These are phyloP conservation scores for Pogonomyrmex barbatus DNA, from an alignment of 1,140 invertebrate genomes.

Conservation along the genomic window DNA sequence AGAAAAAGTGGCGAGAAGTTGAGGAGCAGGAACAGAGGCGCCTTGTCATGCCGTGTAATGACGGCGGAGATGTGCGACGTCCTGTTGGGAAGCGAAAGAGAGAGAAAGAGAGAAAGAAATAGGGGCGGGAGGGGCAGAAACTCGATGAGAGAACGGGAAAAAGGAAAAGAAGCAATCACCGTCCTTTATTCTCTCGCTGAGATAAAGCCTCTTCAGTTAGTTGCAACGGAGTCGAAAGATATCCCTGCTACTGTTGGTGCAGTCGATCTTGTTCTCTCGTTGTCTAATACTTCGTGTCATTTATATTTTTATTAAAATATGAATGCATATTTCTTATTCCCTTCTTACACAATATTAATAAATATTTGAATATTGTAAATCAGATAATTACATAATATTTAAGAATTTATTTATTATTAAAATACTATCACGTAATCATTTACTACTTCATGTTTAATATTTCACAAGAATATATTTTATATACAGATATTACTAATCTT, in stretches of 20 bases:
- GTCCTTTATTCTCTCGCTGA: constrained; percentile 71
- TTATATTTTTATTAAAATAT: constrained; percentile 21
- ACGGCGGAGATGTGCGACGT: constrained; percentile 76
- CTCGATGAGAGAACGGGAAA: constrained; percentile 65
- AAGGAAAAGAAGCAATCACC: constrained; percentile 67
- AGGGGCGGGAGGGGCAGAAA: constrained; percentile 53
- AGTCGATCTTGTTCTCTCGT: constrained; percentile 60
- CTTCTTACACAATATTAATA: not conserved
- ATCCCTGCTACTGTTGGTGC: constrained; percentile 74
- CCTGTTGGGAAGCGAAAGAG: constrained; percentile 55
- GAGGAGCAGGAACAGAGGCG: constrained; percentile 76
- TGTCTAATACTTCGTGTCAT: constrained; percentile 11
- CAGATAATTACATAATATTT: not conserved
- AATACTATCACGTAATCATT: not conserved
- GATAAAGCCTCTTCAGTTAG: constrained; percentile 69
- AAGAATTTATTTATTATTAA: not conserved
- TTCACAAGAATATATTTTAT: not conserved
- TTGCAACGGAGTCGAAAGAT: constrained; percentile 69
- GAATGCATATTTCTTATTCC: not conserved
- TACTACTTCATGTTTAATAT: not conserved
- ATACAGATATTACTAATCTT: not conserved
- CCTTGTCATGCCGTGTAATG: constrained; percentile 83
- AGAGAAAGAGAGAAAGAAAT: constrained; percentile 26
- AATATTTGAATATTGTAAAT: constrained; percentile 2
- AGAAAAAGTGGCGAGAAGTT: constrained; percentile 77